Evolutionary conservation across 2,797 vertebrate species (phyloP).

Genomic region (Oreochromis grahami): DNA sequence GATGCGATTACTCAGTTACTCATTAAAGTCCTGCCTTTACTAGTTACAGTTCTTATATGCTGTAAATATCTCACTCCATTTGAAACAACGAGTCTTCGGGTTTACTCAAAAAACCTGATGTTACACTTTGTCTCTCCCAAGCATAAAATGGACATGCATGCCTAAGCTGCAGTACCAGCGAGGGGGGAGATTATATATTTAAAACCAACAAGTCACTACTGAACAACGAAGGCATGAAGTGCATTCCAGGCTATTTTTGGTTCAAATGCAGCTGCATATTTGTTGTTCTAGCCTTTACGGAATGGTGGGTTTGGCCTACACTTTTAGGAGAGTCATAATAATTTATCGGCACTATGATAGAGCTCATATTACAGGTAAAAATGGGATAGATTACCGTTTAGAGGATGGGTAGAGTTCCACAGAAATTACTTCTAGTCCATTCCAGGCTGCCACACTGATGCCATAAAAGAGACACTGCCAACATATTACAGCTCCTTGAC

Average conservation of each 20-base stretch:
- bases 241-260: background rate
- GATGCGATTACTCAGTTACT: background rate
- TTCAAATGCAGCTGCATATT: background rate
- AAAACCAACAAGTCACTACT: background rate
- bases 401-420: conserved; percentile 94
- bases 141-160: background rate
- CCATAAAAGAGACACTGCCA: conserved; percentile 96
- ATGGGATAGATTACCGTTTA: conserved; percentile 80
- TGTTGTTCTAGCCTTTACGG: background rate
- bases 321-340: background rate
- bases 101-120: background rate
- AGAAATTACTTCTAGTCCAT: conserved; percentile 91
- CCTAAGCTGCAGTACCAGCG: background rate
- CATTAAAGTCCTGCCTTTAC: background rate
- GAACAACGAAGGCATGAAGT: background rate
- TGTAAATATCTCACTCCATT: background rate
- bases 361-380: background rate
- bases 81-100: background rate
- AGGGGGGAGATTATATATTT: background rate
- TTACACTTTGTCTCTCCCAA: background rate
- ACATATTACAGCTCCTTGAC: conserved; percentile 89
- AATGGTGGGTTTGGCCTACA: background rate
- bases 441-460: conserved; percentile 92
- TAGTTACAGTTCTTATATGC: background rate
- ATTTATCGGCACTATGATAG: background rate